Base-by-base conservation (phyloP, 2,113 vertebrate genomes). In the Heterochromis multidens region DNA sequence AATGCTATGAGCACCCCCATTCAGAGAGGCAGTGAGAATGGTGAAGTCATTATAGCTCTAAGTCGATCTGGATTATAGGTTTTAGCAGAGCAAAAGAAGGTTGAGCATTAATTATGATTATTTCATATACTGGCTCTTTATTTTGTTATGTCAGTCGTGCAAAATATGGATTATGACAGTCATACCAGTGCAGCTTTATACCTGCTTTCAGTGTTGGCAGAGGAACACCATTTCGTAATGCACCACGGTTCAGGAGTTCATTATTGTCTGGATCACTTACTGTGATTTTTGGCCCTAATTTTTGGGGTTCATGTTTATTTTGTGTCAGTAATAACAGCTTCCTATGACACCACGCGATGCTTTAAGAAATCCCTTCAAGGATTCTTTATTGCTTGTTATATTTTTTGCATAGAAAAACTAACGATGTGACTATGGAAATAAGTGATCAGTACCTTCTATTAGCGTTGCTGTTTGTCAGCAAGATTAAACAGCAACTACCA, bases 51-150 rank as follows among this genome's bases (percentile, higher is more conserved):
- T 91, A 92, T 80, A 83, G 52, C 60, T 35, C 80, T 93, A 90
- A 94, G 87, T 92, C 77, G 43, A 90, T 93, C 88, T 89, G 90
- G 92, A 92, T 94, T 94, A 93, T 65, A 86, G 91, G 86, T 92
- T 93, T 92, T 85, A 93, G 78, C 86, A 37, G 80, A 80, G 91
- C 83, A 88, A 79, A 86, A 82, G 76, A 89, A 91, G 82, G 89
- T 86, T 23, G 77, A 83, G 85, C 83, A 80, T 91, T 93, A 89
- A 94, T 93, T 94, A 89, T 72, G 82, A 91, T 90, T 93, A 88
- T 92, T 92, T 88, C 81, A 84, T 90, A 87, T 88, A 87, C 81
- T 82, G 77, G 57, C 67, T 92, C 81, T 87, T 91, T 91, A 90
- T 92, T 87, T 86, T 78, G 16, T 72, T 40, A 56, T 91, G 82